Base-by-base conservation (phyloP, 2,113 vertebrate genomes). In the Cavia porcellus region DNA sequence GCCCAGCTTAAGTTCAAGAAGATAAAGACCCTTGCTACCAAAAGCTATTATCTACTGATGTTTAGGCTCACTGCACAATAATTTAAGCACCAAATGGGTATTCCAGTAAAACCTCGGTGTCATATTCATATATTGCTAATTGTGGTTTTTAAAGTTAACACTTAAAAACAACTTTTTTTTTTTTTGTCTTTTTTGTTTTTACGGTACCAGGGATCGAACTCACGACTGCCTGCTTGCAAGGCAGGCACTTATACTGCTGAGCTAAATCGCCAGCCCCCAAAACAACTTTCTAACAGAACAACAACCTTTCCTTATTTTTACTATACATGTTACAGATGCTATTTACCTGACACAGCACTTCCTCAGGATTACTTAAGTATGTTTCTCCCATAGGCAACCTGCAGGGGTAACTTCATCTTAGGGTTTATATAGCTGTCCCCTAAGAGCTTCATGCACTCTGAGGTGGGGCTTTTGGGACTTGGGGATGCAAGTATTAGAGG, bases 21-120 rank as follows among this genome's bases (percentile, higher is more conserved):
- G 38, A 1, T 87, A 47, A 97, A 95, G 80, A 92, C 50, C 72
- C 95, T 38, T 90, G 90, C 61, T 92, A 82, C 92, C 80, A 96
- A 81, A 95, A 88, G 45, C 70, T 45, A 57, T 80, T 84, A 42
- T 92, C 93, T 61, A 72, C 24, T 80, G 75, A 50, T 50, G 61
- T 68, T 22, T 47, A 85, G 94, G 85, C 90, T 95, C 85, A 92
- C 84, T 81, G 66, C 45, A 92, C 55, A 38, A 50, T 19, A 96
- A 66, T 35, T 89, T 72, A 93, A 97, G 80, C 80, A 96, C 93
- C 68, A 93, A 90, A 95, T 2, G 66, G 89, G 92, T 86, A 42
- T 86, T 96, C 90, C 94, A 91, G 57, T 90, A 74, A 45, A 50
- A 89, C 84, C 42, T 86, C 80, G 85, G 24, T 47, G 61, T 92